A percentile compares a stretch with the other conserved stretches of the same genome.
Evolutionary conservation across 2,888 invertebrate species (phyloP).

Genomic region (Lysandra coridon): DNA sequence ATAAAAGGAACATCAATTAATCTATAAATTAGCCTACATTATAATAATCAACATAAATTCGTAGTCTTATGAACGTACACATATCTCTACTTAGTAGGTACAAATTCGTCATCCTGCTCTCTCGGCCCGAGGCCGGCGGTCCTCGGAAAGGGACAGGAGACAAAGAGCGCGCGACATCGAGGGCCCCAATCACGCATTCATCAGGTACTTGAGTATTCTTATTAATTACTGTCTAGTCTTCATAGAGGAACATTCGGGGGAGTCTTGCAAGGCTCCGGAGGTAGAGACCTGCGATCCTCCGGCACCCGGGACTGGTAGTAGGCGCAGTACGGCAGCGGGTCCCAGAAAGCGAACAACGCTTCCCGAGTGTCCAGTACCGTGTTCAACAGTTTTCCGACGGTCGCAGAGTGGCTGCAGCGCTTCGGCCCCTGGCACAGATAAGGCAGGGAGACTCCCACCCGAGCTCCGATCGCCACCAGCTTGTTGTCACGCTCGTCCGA

Average conservation of each 20-base stretch:
- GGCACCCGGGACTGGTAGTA: slow-evolving; percentile 91
- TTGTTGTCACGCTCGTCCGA: slow-evolving; percentile 64
- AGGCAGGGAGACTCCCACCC: slow-evolving; percentile 89
- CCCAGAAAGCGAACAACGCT: slow-evolving; percentile 91
- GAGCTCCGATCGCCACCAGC: slow-evolving; percentile 80
- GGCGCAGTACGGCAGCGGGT: slow-evolving; percentile 91
- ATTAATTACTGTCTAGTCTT: slow-evolving; percentile 58
- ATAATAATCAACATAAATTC: slow-evolving; percentile 52
- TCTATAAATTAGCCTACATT: slow-evolving; percentile 45
- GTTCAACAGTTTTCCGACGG: slow-evolving; percentile 82
- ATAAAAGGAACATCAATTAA: slow-evolving; percentile 37
- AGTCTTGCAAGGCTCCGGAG: slow-evolving; percentile 79
- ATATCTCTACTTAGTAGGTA: slow-evolving; percentile 78
- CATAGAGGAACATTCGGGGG: slow-evolving; percentile 75
- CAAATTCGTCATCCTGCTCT: slow-evolving; percentile 65
- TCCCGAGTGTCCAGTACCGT: slow-evolving; percentile 89
- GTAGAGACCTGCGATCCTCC: slow-evolving; percentile 67
- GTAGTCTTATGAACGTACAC: slow-evolving; percentile 52
- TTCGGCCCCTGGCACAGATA: slow-evolving; percentile 88
- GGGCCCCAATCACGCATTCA: slow-evolving; percentile 64
- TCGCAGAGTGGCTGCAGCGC: slow-evolving; percentile 82
- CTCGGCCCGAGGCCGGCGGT: slow-evolving; percentile 48
- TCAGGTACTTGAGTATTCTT: slow-evolving; percentile 78
- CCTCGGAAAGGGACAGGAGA: slow-evolving; percentile 44
- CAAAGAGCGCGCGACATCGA: slow-evolving; percentile 49